These are phyloP conservation scores for Chamaea fasciata DNA, from an alignment of 2,113 vertebrate species.

Conservation along the genomic window DNA sequence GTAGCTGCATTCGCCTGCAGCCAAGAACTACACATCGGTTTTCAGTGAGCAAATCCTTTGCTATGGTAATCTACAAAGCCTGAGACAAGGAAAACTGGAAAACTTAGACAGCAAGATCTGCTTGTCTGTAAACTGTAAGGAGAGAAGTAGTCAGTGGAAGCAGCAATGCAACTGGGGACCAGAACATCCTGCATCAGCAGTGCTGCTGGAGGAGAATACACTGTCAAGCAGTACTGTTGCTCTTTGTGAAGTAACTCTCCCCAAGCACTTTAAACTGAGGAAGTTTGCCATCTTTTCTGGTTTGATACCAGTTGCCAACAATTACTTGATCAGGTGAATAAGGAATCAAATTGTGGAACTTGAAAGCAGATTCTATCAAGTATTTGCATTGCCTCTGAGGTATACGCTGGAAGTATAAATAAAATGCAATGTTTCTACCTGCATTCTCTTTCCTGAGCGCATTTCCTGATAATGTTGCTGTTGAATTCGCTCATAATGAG, in stretches of 20 bases:
- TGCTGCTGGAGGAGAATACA: background rate
- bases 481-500: background rate
- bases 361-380: background rate
- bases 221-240: background rate
- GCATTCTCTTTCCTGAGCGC: background rate
- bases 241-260: background rate
- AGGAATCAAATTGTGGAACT: background rate
- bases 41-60: background rate
- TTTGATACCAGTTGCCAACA: background rate
- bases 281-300: background rate
- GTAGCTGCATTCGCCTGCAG: background rate
- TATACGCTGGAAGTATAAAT: background rate
- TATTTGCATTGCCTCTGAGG: background rate
- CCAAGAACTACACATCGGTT: background rate
- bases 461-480: background rate
- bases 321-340: background rate
- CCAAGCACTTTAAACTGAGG: background rate
- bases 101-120: background rate
- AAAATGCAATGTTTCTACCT: background rate
- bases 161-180: background rate
- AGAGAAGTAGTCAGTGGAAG: background rate
- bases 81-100: background rate
- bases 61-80: background rate
- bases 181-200: background rate
- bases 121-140: background rate